Evolutionary conservation across 2,888 invertebrate species (phyloP).

Genomic region (Clepsis dumicolana): DNA sequence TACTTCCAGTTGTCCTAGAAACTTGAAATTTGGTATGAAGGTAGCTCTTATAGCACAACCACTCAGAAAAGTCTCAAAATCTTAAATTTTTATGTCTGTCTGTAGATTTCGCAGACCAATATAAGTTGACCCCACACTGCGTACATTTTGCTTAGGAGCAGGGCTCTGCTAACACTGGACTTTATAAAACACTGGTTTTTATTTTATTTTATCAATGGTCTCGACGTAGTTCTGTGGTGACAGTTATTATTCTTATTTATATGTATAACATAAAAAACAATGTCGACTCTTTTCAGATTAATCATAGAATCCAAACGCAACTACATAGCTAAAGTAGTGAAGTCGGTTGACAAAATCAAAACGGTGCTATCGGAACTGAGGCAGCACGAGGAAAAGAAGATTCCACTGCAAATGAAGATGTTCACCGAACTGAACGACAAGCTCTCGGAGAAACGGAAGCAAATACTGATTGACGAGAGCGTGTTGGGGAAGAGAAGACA

Average conservation of each 20-base stretch:
- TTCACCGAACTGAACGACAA: conserved; percentile 80
- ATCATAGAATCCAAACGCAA: conserved; percentile 76
- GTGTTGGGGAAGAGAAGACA: conserved; percentile 82
- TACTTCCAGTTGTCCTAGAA: too few species aligned
- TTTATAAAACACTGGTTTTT: too few species aligned
- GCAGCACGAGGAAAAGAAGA: conserved; percentile 84
- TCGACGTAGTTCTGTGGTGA: background rate
- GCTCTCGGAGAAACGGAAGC: conserved; percentile 78
- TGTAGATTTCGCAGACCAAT: too few species aligned
- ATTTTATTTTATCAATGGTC: background rate
- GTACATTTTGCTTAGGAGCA: too few species aligned
- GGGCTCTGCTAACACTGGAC: too few species aligned
- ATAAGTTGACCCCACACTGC: too few species aligned
- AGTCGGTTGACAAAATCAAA: conserved; percentile 71
- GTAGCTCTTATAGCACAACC: too few species aligned
- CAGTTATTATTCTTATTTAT: too few species aligned
- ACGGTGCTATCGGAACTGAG: conserved; percentile 75
- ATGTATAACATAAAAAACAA: conserved; percentile 23
- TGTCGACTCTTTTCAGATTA: conserved; percentile 62
- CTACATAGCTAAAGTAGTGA: conserved; percentile 71
- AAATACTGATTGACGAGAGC: conserved; percentile 76
- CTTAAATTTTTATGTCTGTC: too few species aligned
- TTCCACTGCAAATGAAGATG: conserved; percentile 81
- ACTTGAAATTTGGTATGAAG: too few species aligned
- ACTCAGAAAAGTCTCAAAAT: too few species aligned